Base-by-base conservation (phyloP, 1,140 invertebrate species). In the Thalassaphorura encarpata region DNA sequence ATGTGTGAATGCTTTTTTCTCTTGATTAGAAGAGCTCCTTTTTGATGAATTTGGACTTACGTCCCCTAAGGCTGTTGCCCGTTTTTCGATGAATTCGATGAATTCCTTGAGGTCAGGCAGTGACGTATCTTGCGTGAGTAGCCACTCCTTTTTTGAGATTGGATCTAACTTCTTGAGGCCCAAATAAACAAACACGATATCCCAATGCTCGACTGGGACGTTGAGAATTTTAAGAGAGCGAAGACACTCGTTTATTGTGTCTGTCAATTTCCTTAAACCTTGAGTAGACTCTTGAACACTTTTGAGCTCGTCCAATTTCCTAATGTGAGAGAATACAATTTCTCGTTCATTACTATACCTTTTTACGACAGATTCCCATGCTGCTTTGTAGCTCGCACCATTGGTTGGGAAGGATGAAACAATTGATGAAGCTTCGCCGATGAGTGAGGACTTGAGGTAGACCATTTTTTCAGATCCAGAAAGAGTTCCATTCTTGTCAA, bases 361-460 rank as follows among this genome's bases (percentile, higher is more conserved):
- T 15, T 18, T 18, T 4, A 8, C 6, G n/a, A 51, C 11, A 36
- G 13, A 3, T 5, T 5, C 36, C 49, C 49, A 51, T 5, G 49
- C 49, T 6, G 11, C 27, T 4, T 19, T 27, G 49, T 51, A 36
- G 29, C 11, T 18, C 11, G 49, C 49, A 23, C 15, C 26, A 19
- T 13, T 51, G 16, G 29, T 21, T 6, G 49, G 19, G 19, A 11
- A 51, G 3, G 54, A 40, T 2, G 11, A 6, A 26, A 56, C 26
- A 27, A 56, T 45, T n/a, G 8, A 46, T 24, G 33, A 18, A 39
- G 54, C 26, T 16, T 56, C 54, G 2, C 47, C 36, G 5, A 24
- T 24, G 21, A 56, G 23, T 11, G 19, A 26, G 11, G 46, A 5
- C 23, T 56, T 56, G 1, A 56, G 36, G 21, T 56, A 42, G n/a